Base-by-base conservation (phyloP, 2,113 vertebrate species). In the Turnix velox region DNA sequence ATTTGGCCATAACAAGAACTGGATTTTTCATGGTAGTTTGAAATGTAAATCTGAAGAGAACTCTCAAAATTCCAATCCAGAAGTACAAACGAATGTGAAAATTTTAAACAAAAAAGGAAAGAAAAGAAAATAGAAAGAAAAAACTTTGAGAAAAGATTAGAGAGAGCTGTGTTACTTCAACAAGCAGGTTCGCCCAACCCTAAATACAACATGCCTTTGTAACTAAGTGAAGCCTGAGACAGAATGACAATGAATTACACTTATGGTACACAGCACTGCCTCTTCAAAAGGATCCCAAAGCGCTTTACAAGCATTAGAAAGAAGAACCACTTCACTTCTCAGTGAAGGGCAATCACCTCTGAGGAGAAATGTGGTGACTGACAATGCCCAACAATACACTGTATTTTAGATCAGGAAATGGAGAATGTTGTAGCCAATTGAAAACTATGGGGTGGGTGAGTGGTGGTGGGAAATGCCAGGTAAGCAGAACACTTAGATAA, bases 261-360 rank as follows among this genome's bases (percentile, higher is more conserved):
- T 51, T 62, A 55, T 12, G 77, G 18, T 82, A 73, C 62, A 90
- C 37, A 87, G 92, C 88, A 94, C 62, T 49, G 10, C 92, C 95
- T 84, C 40, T 94, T 94, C 87, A 77, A 74, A 96, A 95, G 92
- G 97, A 96, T 97, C 95, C 96, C 95, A 96, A 97, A 97, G 97
- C 93, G 91, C 96, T 97, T 96, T 96, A 94, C 63, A 66, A 79
- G 79, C 92, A 81, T 97, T 42, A 83, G 76, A 97, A 96, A 96
- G 94, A 89, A 84, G 90, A 94, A 93, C 69, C 51, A 84, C 87
- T 94, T 96, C 95, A 93, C 85, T 89, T 93, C 84, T 54, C 88
- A 93, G 87, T 67, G 95, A 92, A 93, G 84, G 27, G 30, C 84
- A 84, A 86, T 95, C 94, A 96, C 93, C 94, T 95, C 87, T 65